A percentile compares a stretch with the other conserved stretches of the same genome.
These are phyloP conservation scores for Tetramorium alpestre DNA, from an alignment of 1,140 invertebrate species.

Conservation along the genomic window DNA sequence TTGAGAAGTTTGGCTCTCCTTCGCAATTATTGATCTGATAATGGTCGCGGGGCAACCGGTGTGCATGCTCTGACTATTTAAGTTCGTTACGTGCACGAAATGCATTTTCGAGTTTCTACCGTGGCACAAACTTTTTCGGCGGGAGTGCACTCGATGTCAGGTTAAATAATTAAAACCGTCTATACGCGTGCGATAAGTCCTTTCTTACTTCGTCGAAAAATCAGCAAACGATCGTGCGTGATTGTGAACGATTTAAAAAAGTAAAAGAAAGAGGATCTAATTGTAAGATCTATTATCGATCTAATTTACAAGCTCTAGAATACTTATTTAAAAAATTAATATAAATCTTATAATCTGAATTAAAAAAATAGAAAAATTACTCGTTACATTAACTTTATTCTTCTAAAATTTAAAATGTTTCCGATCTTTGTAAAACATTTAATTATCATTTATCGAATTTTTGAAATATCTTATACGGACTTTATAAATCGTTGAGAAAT, in stretches of 20 bases:
- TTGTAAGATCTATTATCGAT: too few relatives aligned
- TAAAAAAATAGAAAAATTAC: slow-evolving; percentile 2
- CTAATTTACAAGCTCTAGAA: not conserved
- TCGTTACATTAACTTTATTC: not conserved
- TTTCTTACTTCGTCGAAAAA: not conserved
- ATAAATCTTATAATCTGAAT: not conserved
- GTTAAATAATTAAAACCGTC: slow-evolving; percentile 67
- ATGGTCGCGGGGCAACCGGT: slow-evolving; percentile 63
- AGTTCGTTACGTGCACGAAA: slow-evolving; percentile 71
- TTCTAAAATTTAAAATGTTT: not conserved
- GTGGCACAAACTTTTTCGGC: slow-evolving; percentile 56
- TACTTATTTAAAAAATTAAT: not conserved
- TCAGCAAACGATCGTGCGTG: not conserved
- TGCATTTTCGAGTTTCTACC: slow-evolving; percentile 65
- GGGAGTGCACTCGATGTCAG: slow-evolving; percentile 53
- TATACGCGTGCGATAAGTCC: not conserved
- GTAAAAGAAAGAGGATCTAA: not conserved
- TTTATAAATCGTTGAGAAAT: slow-evolving; percentile 2
- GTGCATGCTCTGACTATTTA: slow-evolving; percentile 65
- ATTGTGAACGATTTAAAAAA: not conserved
- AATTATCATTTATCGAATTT: not conserved
- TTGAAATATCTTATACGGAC: not conserved
- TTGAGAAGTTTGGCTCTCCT: slow-evolving; percentile 61
- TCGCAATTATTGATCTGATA: slow-evolving; percentile 70
- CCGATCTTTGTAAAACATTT: not conserved